phyloP scores from a whole-genome alignment of 2,113 vertebrate species.

The Argyrosomus japonicus region DNA sequence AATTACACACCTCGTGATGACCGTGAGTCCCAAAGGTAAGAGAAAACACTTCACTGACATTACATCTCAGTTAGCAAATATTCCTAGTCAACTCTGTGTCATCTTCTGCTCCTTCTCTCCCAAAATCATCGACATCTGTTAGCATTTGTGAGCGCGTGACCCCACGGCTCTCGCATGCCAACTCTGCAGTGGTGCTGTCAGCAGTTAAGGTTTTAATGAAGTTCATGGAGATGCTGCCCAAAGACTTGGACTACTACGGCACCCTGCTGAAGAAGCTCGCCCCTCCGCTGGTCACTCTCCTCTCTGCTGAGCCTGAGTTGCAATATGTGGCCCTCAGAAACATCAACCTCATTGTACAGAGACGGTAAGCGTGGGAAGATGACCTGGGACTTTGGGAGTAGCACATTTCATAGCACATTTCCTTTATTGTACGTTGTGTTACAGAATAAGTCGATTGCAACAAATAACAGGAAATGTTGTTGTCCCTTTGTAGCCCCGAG shows the following conservation, averaged over 20 bases:
- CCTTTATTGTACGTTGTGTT: background rate
- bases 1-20: conserved; percentile 98
- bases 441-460: background rate
- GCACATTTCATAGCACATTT: background rate
- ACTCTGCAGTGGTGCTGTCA: conserved; percentile 96
- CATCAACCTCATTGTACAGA: conserved; percentile 99
- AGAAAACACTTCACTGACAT: background rate
- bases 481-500: conserved; percentile 87
- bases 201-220: conserved; percentile 99
- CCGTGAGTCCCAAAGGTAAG: conserved; percentile 97
- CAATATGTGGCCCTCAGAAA: conserved; percentile 98
- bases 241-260: conserved; percentile 97
- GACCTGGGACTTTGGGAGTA: background rate
- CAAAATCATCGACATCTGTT: conserved; percentile 7
- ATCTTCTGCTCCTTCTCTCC: background rate
- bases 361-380: conserved; percentile 85
- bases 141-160: conserved; percentile 99
- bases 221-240: conserved; percentile 99
- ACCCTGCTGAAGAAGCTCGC: conserved; percentile 97
- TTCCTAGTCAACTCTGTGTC: background rate
- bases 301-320: conserved; percentile 96
- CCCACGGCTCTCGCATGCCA: conserved; percentile 95
- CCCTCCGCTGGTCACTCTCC: conserved; percentile 95
- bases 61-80: background rate
- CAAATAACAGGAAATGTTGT: background rate